Evolutionary conservation across 1,140 invertebrate genomes (phyloP).

Genomic region (Himalopsyche phryganea): DNA sequence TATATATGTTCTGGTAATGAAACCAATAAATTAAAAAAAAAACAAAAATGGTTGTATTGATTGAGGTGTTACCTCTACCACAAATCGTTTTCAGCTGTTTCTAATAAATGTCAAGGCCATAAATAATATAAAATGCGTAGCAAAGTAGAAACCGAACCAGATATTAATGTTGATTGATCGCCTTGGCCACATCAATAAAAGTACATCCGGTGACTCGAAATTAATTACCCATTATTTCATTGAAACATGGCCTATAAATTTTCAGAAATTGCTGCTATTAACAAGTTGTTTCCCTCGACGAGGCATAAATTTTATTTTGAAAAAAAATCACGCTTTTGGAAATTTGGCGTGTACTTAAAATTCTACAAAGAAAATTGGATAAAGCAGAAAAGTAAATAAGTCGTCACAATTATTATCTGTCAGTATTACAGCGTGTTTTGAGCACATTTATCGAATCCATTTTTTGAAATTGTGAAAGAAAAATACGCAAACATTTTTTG

Average conservation of each 20-base stretch:
- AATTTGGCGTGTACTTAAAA: no score
- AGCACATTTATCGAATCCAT: no score
- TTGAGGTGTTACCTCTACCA: background rate
- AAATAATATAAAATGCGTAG: background rate
- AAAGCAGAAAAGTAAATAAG: no score
- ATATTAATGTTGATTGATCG: background rate
- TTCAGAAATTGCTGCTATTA: background rate
- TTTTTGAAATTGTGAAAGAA: no score
- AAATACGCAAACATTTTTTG: no score
- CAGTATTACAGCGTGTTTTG: no score
- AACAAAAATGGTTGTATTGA: background rate
- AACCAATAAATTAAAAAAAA: background rate
- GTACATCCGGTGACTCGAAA: background rate
- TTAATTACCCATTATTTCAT: conserved; percentile 1
- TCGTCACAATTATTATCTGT: no score
- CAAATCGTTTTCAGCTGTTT: background rate
- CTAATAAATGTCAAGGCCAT: background rate
- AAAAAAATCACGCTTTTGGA: no score
- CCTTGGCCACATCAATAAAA: conserved; percentile 1
- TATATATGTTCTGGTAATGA: background rate
- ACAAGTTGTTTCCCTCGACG: no score
- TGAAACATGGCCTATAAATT: conserved; percentile 5
- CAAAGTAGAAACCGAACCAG: no score
- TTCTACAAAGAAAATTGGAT: no score
- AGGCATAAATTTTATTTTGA: no score